A percentile compares a stretch with the other conserved stretches of the same genome.
These are phyloP conservation scores for Tetrax tetrax DNA, from an alignment of 2,113 vertebrate species.

Conservation along the genomic window DNA sequence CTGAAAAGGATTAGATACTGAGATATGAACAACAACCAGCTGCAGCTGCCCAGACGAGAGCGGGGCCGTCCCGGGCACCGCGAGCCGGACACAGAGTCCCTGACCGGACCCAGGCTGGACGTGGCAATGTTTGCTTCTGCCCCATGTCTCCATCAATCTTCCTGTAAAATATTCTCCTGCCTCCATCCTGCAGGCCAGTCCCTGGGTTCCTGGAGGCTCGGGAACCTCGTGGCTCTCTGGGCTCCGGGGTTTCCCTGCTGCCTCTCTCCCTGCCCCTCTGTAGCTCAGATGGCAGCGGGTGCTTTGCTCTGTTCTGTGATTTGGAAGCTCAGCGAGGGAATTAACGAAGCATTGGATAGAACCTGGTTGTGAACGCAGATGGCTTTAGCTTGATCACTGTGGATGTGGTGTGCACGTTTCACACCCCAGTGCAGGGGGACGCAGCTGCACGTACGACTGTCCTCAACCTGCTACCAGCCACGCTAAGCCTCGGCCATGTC, in stretches of 20 bases:
- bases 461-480: not conserved
- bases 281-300: not conserved
- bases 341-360: not conserved
- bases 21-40: not conserved
- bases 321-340: not conserved
- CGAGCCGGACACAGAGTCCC: not conserved
- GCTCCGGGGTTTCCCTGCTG: not conserved
- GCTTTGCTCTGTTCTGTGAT: not conserved
- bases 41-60: not conserved
- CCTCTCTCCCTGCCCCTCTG: not conserved
- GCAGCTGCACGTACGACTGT: not conserved
- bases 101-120: accelerated
- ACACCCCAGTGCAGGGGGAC: not conserved
- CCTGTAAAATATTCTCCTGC: not conserved
- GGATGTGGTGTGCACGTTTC: not conserved
- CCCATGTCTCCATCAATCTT: not conserved
- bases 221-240: accelerated
- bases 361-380: not conserved
- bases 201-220: not conserved
- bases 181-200: not conserved
- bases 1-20: not conserved
- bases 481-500: accelerated
- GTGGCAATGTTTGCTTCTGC: not conserved
- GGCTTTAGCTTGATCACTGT: accelerated
- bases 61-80: accelerated